Evolutionary conservation across 2,113 vertebrate species (phyloP), one percentile per base, ranked within the genome.

Genomic region (Oncorhynchus mykiss): DNA sequence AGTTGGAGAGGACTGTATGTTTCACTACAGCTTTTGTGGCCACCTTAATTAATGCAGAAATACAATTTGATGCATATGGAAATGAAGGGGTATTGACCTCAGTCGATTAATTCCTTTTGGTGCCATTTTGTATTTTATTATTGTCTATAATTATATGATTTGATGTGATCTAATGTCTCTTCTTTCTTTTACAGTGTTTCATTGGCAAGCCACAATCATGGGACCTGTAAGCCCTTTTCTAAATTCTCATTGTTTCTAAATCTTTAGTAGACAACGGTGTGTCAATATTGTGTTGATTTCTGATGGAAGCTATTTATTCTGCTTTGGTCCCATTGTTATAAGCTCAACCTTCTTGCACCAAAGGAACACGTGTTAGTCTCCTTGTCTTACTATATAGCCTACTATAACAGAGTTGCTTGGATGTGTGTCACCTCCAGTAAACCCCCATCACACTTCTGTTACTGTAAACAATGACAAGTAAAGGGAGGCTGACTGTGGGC

Each of bases 201-300:
- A 96, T 34, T 97, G 96, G 96, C 96, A 98, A 91, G 96, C 96
- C 65, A 97, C 95, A 81, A 98, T 98, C 90, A 96, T 95, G 90
- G 96, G 96, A 93, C 96, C 96, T 89, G 96, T 98, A 93, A 97
- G 96, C 22, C 25, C 25, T 66, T 77, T 96, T 88, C 83, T 85
- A 70, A 77, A 86, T 87, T 57, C 5, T 59, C 73, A 80, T 78
- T 82, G 82, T 74, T 89, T 91, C 86, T 90, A 75, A 85, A 87
- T 85, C 54, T 24, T 80, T 9, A 22, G 34, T 71, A 79, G 59
- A 91, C 86, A 57, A 57, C 18, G 4, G 51, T 88, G 72, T 84
- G 72, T 84, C 80, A 76, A 84, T 88, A 69, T 65, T 88, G 80
- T 88, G 87, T 87, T 84, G 78, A 82, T 80, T 85, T 85, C 77